Base-by-base conservation (phyloP, 2,113 vertebrate species). In the Pomatostomus ruficeps region DNA sequence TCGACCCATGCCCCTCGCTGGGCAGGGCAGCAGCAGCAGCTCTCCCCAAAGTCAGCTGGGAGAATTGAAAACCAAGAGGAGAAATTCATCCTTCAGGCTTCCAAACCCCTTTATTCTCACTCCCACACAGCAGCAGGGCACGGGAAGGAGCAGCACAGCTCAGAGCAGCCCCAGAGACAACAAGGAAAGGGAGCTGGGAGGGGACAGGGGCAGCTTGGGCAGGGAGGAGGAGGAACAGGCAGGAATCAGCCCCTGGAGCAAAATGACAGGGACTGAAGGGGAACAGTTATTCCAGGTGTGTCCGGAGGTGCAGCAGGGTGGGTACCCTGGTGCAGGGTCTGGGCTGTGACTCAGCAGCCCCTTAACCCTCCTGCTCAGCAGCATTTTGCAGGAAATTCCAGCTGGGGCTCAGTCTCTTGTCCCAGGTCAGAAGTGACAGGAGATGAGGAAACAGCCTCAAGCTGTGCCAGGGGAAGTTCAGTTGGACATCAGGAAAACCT, bases 1-100 rank as follows among this genome's bases (percentile, higher is more conserved):
- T 6, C 0, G 3, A 73, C 58, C 52, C 10, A 6, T 29, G 24
- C 17, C 62, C 43, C 3, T 2, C 14, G 3, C 19, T 9, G 24
- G 1, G 48, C 31, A 48, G 36, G 14, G 52, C 25, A n/a, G 31
- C 40, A 8, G 26, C 6, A 76, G 62, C 63, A 57, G 66, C 73
- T 36, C 25, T 59, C 49, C 35, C 57, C 59, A 82, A 26, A 68
- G 7, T 12, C 75, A 43, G 40, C 33, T 2, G 18, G 20, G 11
- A 82, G 31, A 77, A n/a, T 15, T 36, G 35, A 59, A 79, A 78
- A 35, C 9, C 29, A 15, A 26, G 12, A 51, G 21, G n/a, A 35
- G 5, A 74, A 57, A 2, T 62, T 21, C 29, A 67, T 10, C 36
- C 68, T 40, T 26, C 33, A 31, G 48, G 12, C 40, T 63, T 45